Evolutionary conservation across 2,113 vertebrate genomes (phyloP), one percentile per base, ranked within the genome.

Genomic region (Rallus limicola): DNA sequence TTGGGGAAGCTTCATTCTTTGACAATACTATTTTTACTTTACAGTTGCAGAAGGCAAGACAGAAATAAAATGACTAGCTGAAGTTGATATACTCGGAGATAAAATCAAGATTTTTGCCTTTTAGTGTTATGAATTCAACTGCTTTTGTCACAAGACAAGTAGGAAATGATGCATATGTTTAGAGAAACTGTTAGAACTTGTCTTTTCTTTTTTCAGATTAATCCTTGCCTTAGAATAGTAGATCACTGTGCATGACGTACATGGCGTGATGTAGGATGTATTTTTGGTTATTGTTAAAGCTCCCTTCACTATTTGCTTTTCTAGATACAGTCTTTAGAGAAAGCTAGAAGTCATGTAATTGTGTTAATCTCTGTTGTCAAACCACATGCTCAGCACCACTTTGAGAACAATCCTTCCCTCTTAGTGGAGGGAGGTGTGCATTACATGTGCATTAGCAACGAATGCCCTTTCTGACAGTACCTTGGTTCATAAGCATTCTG

Each of bases 251-350:
- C 58, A 23, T 86, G 74, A 83, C 26, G 67, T 81, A 48, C 53
- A 40, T 85, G 84, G n/a, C 25, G 21, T 85, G 81, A 78, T 84
- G 55, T 70, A 88, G 78, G 50, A 46, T 74, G 33, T 82, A 74
- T 91, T 96, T 96, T 85, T 88, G 80, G 42, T 77, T 74, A 76
- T 94, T 91, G 3, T 93, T 79, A 42, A 11, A 88, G 48, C 11
- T 29, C 15, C 25, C 31, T 94, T 93, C 14, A 28, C 58, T 56
- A 44, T 55, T 85, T 95, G 65, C 65, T 65, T 52, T 82, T 67
- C 58, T 83, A 58, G 67, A 38, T 42, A 76, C 77, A 88, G 67
- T 80, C 71, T 86, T 64, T 34, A 23, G n/a, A 91, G 48, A 48
- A 78, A 76, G 70, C 38, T 29, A 71, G 74, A 89, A 90, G 48